Conservation (phyloP, 2,113 vertebrate genomes). For the Hemiprocne comata region DNA sequence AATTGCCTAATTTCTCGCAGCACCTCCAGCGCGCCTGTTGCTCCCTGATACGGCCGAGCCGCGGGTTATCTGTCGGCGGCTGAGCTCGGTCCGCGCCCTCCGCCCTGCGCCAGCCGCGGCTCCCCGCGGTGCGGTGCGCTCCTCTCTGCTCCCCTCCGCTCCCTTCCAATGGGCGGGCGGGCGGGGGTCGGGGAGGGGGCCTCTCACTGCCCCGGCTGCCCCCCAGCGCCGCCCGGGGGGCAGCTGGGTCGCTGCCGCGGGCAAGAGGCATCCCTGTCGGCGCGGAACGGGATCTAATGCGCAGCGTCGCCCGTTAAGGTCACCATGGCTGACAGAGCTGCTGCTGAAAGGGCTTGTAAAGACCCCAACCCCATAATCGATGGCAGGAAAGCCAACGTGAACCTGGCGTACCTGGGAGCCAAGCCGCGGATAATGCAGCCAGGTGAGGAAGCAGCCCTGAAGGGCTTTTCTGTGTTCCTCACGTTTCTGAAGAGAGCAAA, state of each 20-base stretch:
- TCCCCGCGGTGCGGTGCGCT: too few relatives aligned
- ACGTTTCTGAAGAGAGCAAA: background rate
- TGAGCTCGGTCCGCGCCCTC: background rate
- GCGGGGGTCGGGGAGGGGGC: too few relatives aligned
- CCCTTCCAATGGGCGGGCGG: too few relatives aligned
- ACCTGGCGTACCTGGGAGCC: slow-evolving; percentile 97
- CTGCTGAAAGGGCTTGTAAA: slow-evolving; percentile 95
- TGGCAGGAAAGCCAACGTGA: slow-evolving; percentile 98
- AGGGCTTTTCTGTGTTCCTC: background rate
- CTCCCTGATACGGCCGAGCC: slow-evolving; percentile 20
- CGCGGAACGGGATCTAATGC: slow-evolving; percentile 23
- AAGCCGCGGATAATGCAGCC: slow-evolving; percentile 98
- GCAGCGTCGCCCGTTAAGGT: slow-evolving; percentile 82
- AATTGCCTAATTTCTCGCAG: background rate
- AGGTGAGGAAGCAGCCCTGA: slow-evolving; percentile 78
- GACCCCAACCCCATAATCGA: slow-evolving; percentile 99
- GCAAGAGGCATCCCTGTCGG: background rate
- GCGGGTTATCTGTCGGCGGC: background rate
- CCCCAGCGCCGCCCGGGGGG: background rate
- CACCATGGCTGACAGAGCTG: slow-evolving; percentile 95
- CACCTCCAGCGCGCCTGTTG: background rate
- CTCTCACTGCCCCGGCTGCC: too few relatives aligned
- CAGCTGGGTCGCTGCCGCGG: background rate
- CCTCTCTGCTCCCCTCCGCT: background rate
- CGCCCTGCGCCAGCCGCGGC: background rate